These are phyloP conservation scores for Meteorus colon DNA, from an alignment of 2,888 invertebrate genomes.

Conservation along the genomic window DNA sequence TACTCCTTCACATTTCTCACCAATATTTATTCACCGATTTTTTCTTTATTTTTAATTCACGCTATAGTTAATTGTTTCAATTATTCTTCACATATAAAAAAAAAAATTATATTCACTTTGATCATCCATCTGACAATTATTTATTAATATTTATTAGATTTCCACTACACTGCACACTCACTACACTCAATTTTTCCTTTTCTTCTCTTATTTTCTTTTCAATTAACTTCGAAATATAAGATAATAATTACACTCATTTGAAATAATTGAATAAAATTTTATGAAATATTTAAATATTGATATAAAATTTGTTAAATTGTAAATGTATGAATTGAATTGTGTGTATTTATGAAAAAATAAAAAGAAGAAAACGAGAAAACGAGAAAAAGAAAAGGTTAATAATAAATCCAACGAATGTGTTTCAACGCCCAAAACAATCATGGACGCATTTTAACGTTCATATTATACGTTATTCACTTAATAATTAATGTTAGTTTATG, in stretches of 20 bases:
- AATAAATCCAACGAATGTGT: conserved; percentile 1
- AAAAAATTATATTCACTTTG: too few relatives aligned
- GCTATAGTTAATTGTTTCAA: too few relatives aligned
- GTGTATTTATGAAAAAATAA: neutral
- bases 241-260: neutral
- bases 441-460: conserved; percentile 9
- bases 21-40: too few relatives aligned
- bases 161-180: neutral
- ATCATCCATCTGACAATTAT: too few relatives aligned
- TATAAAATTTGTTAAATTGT: neutral
- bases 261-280: neutral
- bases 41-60: too few relatives aligned
- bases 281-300: neutral
- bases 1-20: too few relatives aligned
- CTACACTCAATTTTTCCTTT: neutral
- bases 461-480: neutral
- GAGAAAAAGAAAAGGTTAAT: conserved; percentile 7
- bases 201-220: neutral
- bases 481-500: neutral
- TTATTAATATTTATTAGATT: neutral
- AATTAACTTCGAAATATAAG: neutral
- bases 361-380: neutral
- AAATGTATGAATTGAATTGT: neutral
- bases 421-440: conserved; percentile 18
- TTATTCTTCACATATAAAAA: too few relatives aligned